Base-by-base conservation (phyloP, 2,888 invertebrate species). In the Heliconius hortense region DNA sequence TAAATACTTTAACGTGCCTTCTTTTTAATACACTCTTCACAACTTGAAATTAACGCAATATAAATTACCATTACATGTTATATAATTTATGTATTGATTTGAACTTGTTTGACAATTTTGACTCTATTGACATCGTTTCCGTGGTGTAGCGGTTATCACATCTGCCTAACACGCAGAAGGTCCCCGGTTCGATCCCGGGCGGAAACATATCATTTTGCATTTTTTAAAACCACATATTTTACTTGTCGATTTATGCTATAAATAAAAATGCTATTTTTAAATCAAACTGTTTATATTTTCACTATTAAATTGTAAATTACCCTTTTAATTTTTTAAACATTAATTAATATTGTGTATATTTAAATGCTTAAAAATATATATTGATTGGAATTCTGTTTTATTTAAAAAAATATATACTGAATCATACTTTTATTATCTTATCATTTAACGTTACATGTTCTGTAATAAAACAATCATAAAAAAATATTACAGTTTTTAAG, bases 91-190 rank as follows among this genome's bases (percentile, higher is more conserved):
- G 7, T 43, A 43, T 11, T n/a, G 1, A 48, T 18, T 28, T 2
- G 3, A 15, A 72, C 13, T 0, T 31, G 7, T 48, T 28, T 35
- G 2, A 53, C 1, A 72, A 53, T 75, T 78, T 72, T 11, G 15
- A 2, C 0, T 0, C 0, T 0, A 0, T 0, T 0, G 10, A 2
- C 18, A 79, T 60, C 56, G 86, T 86, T 86, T 87, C 85, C 85
- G 86, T 86, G 86, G 86, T 96, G 96, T 96, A 97, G 97, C 96
- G 97, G 97, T 97, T 97, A 97, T 97, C 97, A 97, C 97, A 96
- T 96, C 96, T 96, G 97, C 97, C 96, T 97, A 96, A 97, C 97
- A 97, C 97, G 96, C 96, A 96, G 96, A 96, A 97, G 97, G 97
- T 95, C 96, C 96, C 96, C 96, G 96, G 97, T 97, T 97, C 96